Percentiles rank a stretch among this genome's conserved stretches.
Conservation (phyloP, 2,888 invertebrate genomes). For the Papilio elwesi region DNA sequence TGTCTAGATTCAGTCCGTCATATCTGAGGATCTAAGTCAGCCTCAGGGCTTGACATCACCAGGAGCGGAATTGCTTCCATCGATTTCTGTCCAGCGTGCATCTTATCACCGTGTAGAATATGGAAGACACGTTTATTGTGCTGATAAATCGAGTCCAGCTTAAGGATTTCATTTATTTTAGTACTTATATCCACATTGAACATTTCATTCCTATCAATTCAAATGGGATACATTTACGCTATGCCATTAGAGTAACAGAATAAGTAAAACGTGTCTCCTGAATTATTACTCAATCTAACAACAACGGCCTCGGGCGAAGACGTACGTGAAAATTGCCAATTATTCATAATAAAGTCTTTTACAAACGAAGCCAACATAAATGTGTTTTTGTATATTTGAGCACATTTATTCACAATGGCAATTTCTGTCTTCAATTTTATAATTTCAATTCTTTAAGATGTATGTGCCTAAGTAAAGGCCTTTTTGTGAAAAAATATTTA, state of each 20-base stretch:
- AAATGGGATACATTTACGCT: slow-evolving; percentile 49
- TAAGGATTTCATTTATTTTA: no score
- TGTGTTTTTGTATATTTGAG: slow-evolving; percentile 29
- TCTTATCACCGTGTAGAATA: no score
- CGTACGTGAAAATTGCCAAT: slow-evolving; percentile 82
- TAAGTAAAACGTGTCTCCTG: slow-evolving; percentile 72
- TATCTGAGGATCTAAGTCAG: no score
- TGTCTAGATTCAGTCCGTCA: no score
- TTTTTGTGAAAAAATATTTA: no score
- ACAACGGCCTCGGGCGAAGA: slow-evolving; percentile 69
- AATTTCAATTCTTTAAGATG: no score
- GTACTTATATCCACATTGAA: background rate
- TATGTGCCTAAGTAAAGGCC: no score
- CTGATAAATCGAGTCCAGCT: background rate
- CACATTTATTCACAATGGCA: background rate
- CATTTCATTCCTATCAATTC: slow-evolving; percentile 3
- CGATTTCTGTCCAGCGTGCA: no score
- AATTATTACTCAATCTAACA: slow-evolving; percentile 79
- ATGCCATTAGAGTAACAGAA: slow-evolving; percentile 67
- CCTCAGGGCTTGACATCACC: no score
- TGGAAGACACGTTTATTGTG: no score
- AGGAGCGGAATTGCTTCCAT: no score
- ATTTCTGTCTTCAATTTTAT: background rate
- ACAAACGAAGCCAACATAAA: slow-evolving; percentile 56
- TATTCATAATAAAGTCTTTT: slow-evolving; percentile 75